A percentile compares a stretch with the other conserved stretches of the same genome.
Conservation (phyloP, 2,113 vertebrate species). For the Ochotona princeps region DNA sequence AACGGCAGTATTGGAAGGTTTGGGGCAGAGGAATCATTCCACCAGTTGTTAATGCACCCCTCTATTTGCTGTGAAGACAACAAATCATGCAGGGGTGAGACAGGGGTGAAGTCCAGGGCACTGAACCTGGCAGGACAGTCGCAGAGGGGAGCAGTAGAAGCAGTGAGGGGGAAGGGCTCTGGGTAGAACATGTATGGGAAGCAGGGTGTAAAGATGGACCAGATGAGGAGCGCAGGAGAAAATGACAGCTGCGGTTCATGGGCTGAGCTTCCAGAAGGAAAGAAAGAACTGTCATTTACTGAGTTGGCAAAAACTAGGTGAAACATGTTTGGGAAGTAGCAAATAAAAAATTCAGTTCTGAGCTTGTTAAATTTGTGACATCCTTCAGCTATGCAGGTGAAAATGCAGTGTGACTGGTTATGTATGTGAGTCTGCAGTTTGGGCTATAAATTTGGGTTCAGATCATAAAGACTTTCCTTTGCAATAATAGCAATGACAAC, state of each 20-base stretch:
- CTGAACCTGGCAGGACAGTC: too few relatives aligned
- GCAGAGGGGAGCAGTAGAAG: too few relatives aligned
- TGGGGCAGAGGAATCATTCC: not conserved
- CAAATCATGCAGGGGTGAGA: too few relatives aligned
- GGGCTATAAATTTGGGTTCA: not conserved
- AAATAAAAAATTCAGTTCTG: not conserved
- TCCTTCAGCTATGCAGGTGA: not conserved
- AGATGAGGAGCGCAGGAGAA: not conserved
- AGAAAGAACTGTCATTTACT: not conserved
- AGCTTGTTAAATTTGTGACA: not conserved
- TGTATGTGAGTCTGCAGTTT: not conserved
- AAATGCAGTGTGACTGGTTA: not conserved
- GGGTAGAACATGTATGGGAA: not conserved
- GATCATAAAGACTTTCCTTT: not conserved
- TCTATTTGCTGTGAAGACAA: not conserved
- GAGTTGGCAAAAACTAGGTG: not conserved
- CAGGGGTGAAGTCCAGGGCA: rapidly evolving
- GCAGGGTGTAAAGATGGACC: not conserved
- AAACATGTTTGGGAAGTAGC: not conserved
- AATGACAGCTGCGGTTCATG: not conserved
- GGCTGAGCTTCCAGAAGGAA: not conserved
- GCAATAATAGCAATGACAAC: not conserved
- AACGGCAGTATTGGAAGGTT: not conserved
- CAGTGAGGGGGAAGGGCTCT: not conserved
- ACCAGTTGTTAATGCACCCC: not conserved